Percentiles rank a stretch among this genome's conserved stretches.
phyloP scores from a whole-genome alignment of 2,797 vertebrate species.

The Typhlichthys subterraneus region DNA sequence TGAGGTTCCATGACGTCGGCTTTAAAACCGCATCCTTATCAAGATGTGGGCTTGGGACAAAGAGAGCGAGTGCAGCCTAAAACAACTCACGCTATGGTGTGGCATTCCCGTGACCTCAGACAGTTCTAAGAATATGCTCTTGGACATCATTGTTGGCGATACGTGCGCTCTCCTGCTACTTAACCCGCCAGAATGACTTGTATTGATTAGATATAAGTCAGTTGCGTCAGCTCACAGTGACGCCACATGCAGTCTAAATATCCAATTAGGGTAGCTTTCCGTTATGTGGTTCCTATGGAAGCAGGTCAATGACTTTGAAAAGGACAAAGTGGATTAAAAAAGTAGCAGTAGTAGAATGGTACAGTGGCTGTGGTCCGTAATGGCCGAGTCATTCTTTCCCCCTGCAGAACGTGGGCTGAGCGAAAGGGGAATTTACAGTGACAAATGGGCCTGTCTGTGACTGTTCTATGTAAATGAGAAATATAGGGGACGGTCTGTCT shows the following conservation, averaged over 20 bases:
- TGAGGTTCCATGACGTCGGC: slow-evolving; percentile 61
- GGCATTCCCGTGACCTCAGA: slow-evolving; percentile 4
- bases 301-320: slow-evolving; percentile 18
- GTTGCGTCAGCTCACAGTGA: background rate
- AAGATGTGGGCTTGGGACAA: slow-evolving; percentile 11
- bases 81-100: slow-evolving; percentile 9
- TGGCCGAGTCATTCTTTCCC: background rate
- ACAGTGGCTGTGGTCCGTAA: slow-evolving; percentile 6
- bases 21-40: slow-evolving; percentile 37
- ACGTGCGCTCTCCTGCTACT: background rate
- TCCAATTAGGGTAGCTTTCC: background rate
- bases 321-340: background rate
- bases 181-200: background rate
- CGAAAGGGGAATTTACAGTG: background rate
- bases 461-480: background rate
- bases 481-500: background rate
- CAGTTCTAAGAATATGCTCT: background rate
- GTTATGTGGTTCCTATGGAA: background rate
- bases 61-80: slow-evolving; percentile 11
- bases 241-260: background rate
- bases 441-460: background rate
- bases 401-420: background rate
- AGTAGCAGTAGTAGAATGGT: slow-evolving; percentile 1
- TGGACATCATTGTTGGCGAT: background rate
- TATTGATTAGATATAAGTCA: too few species aligned